Evolutionary conservation across 1,140 invertebrate genomes (phyloP).

Genomic region (Pseudomyrmex gracilis): DNA sequence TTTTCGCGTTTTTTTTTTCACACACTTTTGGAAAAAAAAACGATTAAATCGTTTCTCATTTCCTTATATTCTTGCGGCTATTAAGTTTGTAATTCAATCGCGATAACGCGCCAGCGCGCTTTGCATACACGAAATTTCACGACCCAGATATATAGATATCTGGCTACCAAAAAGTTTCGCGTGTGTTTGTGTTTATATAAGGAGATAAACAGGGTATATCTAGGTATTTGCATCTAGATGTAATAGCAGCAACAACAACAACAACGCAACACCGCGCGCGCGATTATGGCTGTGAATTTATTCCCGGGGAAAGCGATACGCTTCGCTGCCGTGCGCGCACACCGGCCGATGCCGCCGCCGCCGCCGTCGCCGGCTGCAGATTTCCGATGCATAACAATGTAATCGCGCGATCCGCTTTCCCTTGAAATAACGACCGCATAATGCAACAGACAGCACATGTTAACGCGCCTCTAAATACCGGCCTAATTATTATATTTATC

Average conservation of each 20-base stretch:
- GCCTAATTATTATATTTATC: constrained; percentile 39
- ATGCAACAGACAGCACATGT: constrained; percentile 54
- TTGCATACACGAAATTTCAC: background rate
- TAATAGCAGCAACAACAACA: constrained; percentile 7
- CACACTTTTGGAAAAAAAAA: background rate
- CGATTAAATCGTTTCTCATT: background rate
- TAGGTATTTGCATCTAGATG: constrained; percentile 40
- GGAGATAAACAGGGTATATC: constrained; percentile 19
- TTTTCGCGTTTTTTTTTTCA: background rate
- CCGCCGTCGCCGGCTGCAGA: constrained; percentile 19
- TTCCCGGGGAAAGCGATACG: constrained; percentile 49
- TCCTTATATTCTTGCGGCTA: background rate
- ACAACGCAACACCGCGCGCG: background rate
- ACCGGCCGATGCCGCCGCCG: background rate
- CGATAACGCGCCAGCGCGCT: background rate
- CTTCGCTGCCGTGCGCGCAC: background rate
- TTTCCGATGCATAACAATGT: constrained; percentile 58
- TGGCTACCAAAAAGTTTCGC: background rate
- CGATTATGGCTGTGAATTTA: constrained; percentile 30
- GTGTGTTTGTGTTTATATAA: constrained; percentile 5
- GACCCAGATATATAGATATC: background rate
- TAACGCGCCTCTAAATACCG: constrained; percentile 42
- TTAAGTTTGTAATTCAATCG: background rate
- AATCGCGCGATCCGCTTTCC: constrained; percentile 45
- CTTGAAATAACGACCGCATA: constrained; percentile 49